These are phyloP conservation scores for Nemopilema nomurai DNA, from an alignment of 30 jellyfish, hydroid and myxozoan genomes.

Conservation along the genomic window DNA sequence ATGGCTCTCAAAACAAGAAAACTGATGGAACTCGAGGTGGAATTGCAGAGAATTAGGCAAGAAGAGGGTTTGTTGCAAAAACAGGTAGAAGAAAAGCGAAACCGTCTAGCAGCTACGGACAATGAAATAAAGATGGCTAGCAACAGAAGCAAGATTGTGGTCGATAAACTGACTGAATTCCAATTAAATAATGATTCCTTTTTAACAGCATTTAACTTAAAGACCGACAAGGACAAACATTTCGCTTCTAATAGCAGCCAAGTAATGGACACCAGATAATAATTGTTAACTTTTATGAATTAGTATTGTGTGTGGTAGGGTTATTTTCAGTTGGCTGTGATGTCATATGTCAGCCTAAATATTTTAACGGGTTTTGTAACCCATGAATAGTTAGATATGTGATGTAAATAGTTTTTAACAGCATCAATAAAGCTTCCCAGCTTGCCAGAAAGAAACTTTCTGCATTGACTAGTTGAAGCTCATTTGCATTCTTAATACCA, in stretches of 20 bases:
- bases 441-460: too few species aligned
- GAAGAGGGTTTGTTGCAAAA: slow-evolving; percentile 21
- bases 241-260: background rate
- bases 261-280: background rate
- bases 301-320: background rate
- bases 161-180: background rate
- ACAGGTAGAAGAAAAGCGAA: slow-evolving; percentile 16
- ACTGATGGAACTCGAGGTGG: slow-evolving; percentile 28
- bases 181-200: background rate
- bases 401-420: too few species aligned
- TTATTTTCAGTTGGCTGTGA: background rate
- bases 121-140: background rate
- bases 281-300: too few species aligned
- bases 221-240: background rate
- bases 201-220: background rate
- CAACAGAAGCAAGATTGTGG: background rate
- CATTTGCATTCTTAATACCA: too few species aligned
- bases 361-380: too few species aligned
- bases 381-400: too few species aligned
- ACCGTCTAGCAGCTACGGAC: slow-evolving; percentile 14
- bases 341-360: too few species aligned
- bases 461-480: too few species aligned
- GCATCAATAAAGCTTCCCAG: too few species aligned
- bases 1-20: slow-evolving; percentile 44
- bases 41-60: slow-evolving; percentile 17